Evolutionary conservation across 2,113 vertebrate species (phyloP).

Genomic region (Zapornia atra): DNA sequence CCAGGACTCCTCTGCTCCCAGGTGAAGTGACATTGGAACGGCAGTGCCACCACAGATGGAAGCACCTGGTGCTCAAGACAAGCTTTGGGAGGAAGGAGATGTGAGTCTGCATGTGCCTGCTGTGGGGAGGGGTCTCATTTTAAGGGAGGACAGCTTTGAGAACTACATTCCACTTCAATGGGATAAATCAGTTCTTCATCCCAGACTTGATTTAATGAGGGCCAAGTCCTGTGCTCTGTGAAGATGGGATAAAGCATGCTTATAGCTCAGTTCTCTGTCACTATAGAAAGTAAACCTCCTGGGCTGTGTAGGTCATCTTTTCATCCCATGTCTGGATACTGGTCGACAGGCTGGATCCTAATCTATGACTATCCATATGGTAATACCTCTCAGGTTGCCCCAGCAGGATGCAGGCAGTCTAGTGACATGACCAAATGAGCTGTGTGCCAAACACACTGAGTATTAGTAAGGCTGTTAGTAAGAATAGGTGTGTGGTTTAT

Average conservation of each 20-base stretch:
- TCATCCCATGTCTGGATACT: background rate
- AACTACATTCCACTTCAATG: background rate
- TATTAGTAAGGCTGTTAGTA: background rate
- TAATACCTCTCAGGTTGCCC: background rate
- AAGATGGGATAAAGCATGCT: background rate
- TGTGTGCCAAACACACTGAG: background rate
- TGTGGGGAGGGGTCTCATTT: background rate
- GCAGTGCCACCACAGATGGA: background rate
- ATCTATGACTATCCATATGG: background rate
- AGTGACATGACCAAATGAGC: background rate
- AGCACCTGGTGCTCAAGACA: background rate
- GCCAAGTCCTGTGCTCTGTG: background rate
- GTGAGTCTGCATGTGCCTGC: fast-evolving
- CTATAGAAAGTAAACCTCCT: background rate
- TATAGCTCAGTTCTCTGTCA: background rate
- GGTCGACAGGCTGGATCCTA: background rate
- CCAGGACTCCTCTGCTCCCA: background rate
- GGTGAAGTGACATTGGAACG: background rate
- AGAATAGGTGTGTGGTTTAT: background rate
- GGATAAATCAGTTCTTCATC: fast-evolving
- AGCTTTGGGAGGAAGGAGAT: background rate
- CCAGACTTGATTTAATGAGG: background rate
- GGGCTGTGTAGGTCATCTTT: background rate
- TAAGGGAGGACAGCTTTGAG: background rate
- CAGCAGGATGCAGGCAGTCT: background rate